These are phyloP conservation scores for Tricholauxania praeusta DNA, from an alignment of 2,888 invertebrate species.

Conservation along the genomic window DNA sequence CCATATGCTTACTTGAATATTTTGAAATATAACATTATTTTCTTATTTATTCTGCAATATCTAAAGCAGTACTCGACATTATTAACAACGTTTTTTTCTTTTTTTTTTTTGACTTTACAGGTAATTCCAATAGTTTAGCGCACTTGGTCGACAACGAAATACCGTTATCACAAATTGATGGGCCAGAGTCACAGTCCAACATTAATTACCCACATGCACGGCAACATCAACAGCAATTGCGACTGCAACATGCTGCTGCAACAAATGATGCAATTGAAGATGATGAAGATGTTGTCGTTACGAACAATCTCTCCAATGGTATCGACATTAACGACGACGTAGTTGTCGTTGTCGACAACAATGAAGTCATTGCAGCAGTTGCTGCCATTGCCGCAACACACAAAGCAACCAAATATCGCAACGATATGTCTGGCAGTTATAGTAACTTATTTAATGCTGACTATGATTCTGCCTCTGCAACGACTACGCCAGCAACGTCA, in stretches of 20 bases:
- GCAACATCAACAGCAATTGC: slow-evolving; percentile 57
- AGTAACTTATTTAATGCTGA: slow-evolving; percentile 67
- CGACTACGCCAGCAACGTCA: slow-evolving; percentile 20
- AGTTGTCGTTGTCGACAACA: slow-evolving; percentile 60
- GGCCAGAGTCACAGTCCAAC: slow-evolving; percentile 53
- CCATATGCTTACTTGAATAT: slow-evolving; percentile 6
- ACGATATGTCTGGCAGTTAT: slow-evolving; percentile 67
- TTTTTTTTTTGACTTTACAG: slow-evolving; percentile 62
- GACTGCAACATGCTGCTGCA: slow-evolving; percentile 47
- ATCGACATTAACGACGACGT: slow-evolving; percentile 49
- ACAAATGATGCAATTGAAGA: slow-evolving; percentile 48
- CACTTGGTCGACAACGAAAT: slow-evolving; percentile 76
- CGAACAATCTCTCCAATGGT: slow-evolving; percentile 54
- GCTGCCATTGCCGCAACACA: slow-evolving; percentile 63
- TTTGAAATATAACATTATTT: slow-evolving; percentile 2
- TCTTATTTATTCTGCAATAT: background rate
- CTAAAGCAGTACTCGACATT: slow-evolving; percentile 30
- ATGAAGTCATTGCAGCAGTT: slow-evolving; percentile 65
- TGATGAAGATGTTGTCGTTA: slow-evolving; percentile 47
- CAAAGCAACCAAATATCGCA: slow-evolving; percentile 58
- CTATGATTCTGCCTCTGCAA: slow-evolving; percentile 48
- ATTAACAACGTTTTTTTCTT: slow-evolving; percentile 10
- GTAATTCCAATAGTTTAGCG: slow-evolving; percentile 76
- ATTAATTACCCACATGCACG: slow-evolving; percentile 4
- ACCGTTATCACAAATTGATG: slow-evolving; percentile 71